phyloP scores from a whole-genome alignment of 1,140 invertebrate genomes.

The Psix sp. region DNA sequence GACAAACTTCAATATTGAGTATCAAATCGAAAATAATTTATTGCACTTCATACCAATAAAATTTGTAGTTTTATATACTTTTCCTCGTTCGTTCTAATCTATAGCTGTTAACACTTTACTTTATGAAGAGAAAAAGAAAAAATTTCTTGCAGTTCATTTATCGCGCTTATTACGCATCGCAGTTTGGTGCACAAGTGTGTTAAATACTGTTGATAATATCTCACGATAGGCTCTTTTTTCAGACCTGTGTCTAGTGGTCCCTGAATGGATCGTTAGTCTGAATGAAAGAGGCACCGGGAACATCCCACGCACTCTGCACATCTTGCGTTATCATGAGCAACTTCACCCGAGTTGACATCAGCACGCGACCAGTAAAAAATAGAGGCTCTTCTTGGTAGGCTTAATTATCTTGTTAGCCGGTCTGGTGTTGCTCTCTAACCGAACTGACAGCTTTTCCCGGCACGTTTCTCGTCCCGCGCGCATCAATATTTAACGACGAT shows the following conservation, averaged over 20 bases:
- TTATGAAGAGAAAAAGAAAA: neutral
- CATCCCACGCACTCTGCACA: slow-evolving; percentile 53
- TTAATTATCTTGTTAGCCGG: slow-evolving; percentile 71
- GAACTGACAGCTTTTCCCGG: slow-evolving; percentile 52
- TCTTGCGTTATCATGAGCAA: slow-evolving; percentile 52
- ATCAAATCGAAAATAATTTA: too few relatives aligned
- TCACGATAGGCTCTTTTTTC: slow-evolving; percentile 31
- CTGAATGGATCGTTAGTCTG: slow-evolving; percentile 54
- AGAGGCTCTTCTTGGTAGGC: slow-evolving; percentile 63
- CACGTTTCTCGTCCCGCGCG: slow-evolving; percentile 32
- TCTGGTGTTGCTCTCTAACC: slow-evolving; percentile 53
- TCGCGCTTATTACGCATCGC: neutral
- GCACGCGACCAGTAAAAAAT: slow-evolving; percentile 69
- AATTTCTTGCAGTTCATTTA: neutral
- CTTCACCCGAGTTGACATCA: slow-evolving; percentile 64
- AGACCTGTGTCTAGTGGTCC: slow-evolving; percentile 21
- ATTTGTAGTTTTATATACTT: too few relatives aligned
- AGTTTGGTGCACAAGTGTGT: neutral
- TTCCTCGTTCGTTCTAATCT: too few relatives aligned
- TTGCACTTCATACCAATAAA: too few relatives aligned
- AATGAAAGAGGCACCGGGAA: slow-evolving; percentile 49
- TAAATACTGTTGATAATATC: slow-evolving; percentile 17
- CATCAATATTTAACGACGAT: slow-evolving; percentile 45
- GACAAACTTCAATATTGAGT: too few relatives aligned
- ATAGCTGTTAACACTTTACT: too few relatives aligned